Evolutionary conservation across 92 coral and sea anemone genomes (phyloP), one percentile per base, ranked within the genome.

Genomic region (Siderastrea siderea): DNA sequence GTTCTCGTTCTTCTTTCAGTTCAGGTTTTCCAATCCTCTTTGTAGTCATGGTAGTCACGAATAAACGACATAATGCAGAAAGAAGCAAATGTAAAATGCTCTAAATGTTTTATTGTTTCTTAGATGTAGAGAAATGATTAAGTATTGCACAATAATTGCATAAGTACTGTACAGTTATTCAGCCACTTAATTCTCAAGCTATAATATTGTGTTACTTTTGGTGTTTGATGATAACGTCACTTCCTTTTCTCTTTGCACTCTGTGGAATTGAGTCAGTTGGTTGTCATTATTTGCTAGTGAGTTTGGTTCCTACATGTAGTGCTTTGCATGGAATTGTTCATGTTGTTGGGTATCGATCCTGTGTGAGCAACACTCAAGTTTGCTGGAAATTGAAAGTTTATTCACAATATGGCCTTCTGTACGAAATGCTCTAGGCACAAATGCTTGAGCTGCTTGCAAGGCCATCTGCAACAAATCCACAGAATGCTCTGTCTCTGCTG

Each of bases 11-110:
- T 72, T 48, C 77, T 47, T 72, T 72, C 48, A 48, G 15, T 58
- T 47, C 44, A 17, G 77, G 77, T 72, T 72, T 58, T 7, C 60
- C 77, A 72, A 48, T 72, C 58, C 53, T 72, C 77, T 72, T 72
- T 72, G 77, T 72, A 72, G 55, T 47, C 77, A 52, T 52, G 77
- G 48, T 48, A 47, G 58, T 58, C 77, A 72, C 77, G 77, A 72
- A 72, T 72, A 72, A 72, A 72, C 2, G 77, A 48, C 59, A 13
- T 72, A 3, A 72, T 58, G 6, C 71, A 26, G 13, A 67, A 67
- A 17, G 71, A 26, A 13, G 71, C 71, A 5, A 44, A 43, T 26
- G 47, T 5, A 67, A 67, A 44, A 6, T 67, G 26, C 50, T 67
- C 71, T 48, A 26, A 26, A 4, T 67, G 26, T 38, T 13, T 11